These are phyloP conservation scores for Melanotaenia pygmaea DNA, from an alignment of 2,797 vertebrate species.

Conservation along the genomic window DNA sequence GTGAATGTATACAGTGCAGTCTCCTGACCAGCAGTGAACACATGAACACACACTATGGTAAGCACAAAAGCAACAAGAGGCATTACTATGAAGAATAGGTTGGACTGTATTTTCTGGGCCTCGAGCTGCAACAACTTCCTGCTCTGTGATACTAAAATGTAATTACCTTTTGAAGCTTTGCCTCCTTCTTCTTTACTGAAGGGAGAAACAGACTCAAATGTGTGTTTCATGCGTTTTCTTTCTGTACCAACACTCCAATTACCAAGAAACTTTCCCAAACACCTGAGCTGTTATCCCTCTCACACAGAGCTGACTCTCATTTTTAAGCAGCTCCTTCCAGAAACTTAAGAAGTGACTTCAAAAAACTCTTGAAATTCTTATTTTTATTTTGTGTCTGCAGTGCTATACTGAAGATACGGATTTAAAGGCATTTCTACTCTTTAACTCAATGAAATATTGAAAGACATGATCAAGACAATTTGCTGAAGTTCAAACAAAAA, in stretches of 20 bases:
- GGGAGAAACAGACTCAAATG: slow-evolving; percentile 59
- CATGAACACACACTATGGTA: slow-evolving; percentile 8
- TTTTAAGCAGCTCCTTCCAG: slow-evolving; percentile 12
- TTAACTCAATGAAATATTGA: background rate
- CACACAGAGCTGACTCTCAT: slow-evolving; percentile 40
- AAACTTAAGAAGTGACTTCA: slow-evolving; percentile 43
- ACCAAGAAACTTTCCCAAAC: slow-evolving; percentile 74
- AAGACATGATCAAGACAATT: no score
- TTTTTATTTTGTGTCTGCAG: background rate
- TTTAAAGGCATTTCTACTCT: background rate
- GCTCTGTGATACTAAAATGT: slow-evolving; percentile 75
- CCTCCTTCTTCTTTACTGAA: slow-evolving; percentile 50
- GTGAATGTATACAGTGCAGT: slow-evolving; percentile 34
- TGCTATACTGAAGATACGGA: background rate
- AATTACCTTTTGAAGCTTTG: slow-evolving; percentile 74
- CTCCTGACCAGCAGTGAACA: slow-evolving; percentile 45
- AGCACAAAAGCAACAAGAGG: slow-evolving; percentile 7
- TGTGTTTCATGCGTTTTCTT: slow-evolving; percentile 74
- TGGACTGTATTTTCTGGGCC: slow-evolving; percentile 48
- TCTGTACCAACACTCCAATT: slow-evolving; percentile 78
- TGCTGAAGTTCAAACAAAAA: no score
- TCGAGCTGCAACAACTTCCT: slow-evolving; percentile 57
- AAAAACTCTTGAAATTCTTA: slow-evolving; percentile 18
- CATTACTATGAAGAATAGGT: slow-evolving; percentile 37
- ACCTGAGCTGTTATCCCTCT: slow-evolving; percentile 71